A percentile compares a stretch with the other conserved stretches of the same genome.
Evolutionary conservation across 2,113 vertebrate genomes (phyloP).

Genomic region (Xenopus laevis): DNA sequence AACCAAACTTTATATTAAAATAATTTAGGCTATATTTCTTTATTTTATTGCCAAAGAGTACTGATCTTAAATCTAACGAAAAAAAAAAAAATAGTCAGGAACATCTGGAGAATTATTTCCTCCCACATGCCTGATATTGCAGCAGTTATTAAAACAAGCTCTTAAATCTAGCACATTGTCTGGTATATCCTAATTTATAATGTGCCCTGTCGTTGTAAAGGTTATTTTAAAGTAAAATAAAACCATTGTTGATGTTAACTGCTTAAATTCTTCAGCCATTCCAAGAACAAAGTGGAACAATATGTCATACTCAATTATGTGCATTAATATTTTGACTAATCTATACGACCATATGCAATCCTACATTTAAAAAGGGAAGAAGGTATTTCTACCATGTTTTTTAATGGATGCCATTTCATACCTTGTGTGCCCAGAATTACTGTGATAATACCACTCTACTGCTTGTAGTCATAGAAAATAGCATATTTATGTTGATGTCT

Average conservation of each 20-base stretch:
- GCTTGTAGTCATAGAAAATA: too few species aligned
- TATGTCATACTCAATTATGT: too few species aligned
- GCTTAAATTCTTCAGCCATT: neutral
- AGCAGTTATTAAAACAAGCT: conserved; percentile 36
- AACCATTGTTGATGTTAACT: conserved; percentile 1
- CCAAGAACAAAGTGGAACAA: too few species aligned
- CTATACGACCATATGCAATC: too few species aligned
- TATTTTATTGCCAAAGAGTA: neutral
- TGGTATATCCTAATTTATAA: conserved; percentile 24
- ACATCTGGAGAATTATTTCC: conserved; percentile 37
- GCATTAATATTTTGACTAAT: too few species aligned
- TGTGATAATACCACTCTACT: too few species aligned
- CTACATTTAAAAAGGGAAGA: too few species aligned
- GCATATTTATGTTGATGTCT: too few species aligned
- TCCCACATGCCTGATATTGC: neutral
- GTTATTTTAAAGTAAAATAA: conserved; percentile 17
- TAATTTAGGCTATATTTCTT: neutral
- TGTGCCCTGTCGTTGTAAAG: conserved; percentile 18
- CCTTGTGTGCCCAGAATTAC: too few species aligned
- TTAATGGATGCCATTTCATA: too few species aligned
- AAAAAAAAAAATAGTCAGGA: conserved; percentile 4
- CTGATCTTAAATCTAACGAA: conserved; percentile 8
- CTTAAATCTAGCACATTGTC: conserved; percentile 32
- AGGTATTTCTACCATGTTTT: too few species aligned
- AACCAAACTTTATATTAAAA: conserved; percentile 22